phyloP scores from a whole-genome alignment of 2,888 invertebrate genomes.

The Oscheius sp. region DNA sequence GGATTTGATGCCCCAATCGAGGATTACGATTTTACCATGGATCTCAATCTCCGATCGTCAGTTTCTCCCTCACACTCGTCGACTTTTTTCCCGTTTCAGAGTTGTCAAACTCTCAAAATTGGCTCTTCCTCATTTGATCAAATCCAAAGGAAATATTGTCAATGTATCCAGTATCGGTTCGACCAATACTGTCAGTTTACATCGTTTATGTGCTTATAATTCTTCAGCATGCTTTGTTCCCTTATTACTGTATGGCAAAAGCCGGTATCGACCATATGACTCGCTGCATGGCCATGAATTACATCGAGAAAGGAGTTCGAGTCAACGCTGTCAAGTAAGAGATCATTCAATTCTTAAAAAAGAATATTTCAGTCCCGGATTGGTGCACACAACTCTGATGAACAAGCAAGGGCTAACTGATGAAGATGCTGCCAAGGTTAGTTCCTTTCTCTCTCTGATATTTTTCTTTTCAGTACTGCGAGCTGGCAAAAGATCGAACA shows the following conservation, averaged over 20 bases:
- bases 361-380: constrained; percentile 7
- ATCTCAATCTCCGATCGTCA: constrained; percentile 30
- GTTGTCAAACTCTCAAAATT: constrained; percentile 6
- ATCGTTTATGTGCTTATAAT: too few species aligned
- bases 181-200: background rate
- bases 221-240: constrained; percentile 9
- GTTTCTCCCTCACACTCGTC: constrained; percentile 3
- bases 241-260: constrained; percentile 17
- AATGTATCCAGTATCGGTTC: constrained; percentile 34
- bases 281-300: constrained; percentile 5
- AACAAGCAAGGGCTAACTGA: constrained; percentile 17
- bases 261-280: constrained; percentile 29
- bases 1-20: constrained; percentile 22
- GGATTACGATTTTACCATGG: constrained; percentile 25
- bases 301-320: constrained; percentile 2
- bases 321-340: constrained; percentile 15
- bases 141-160: constrained; percentile 26
- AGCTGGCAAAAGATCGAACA: constrained; percentile 19
- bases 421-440: background rate
- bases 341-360: background rate
- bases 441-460: too few species aligned
- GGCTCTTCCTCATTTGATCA: constrained; percentile 25
- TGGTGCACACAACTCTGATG: constrained; percentile 13
- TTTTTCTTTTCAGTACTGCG: background rate
- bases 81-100: background rate